phyloP scores from a whole-genome alignment of 2,113 vertebrate genomes.

The Coracopsis vasa region DNA sequence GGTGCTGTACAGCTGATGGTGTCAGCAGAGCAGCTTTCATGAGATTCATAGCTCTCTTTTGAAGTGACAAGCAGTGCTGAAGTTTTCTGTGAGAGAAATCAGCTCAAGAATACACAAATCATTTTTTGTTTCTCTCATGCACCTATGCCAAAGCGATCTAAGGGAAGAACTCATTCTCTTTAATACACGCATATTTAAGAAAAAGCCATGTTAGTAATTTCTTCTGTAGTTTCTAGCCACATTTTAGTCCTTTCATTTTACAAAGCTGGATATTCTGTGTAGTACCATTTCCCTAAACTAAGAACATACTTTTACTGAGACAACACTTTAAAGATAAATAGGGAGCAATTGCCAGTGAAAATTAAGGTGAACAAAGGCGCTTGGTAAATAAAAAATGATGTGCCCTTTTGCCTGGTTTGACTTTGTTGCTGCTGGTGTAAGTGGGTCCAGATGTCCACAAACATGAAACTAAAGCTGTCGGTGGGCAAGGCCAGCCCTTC shows the following conservation, averaged over 20 bases:
- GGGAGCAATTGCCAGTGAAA: not conserved
- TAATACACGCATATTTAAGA: slow-evolving; percentile 27
- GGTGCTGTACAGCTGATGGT: slow-evolving; percentile 23
- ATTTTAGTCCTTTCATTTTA: not conserved
- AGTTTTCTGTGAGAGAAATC: slow-evolving; percentile 51
- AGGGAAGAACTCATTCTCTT: slow-evolving; percentile 41
- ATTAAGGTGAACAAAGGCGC: not conserved
- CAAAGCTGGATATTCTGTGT: not conserved
- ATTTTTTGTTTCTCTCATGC: slow-evolving; percentile 66
- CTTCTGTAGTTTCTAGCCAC: not conserved
- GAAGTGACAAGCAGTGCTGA: slow-evolving; percentile 58
- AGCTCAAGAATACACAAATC: slow-evolving; percentile 55
- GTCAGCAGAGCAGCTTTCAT: slow-evolving; percentile 34
- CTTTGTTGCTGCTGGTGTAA: slow-evolving; percentile 9
- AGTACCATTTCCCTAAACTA: not conserved
- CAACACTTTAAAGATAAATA: not conserved
- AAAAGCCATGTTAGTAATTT: not conserved
- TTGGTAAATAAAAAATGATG: not conserved
- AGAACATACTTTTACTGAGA: not conserved
- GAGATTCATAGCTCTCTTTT: slow-evolving; percentile 71
- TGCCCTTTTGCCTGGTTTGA: slow-evolving; percentile 45
- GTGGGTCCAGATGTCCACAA: slow-evolving; percentile 37
- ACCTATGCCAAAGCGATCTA: slow-evolving; percentile 53
- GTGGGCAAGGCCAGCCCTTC: slow-evolving; percentile 41
- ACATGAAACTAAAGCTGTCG: not conserved